phyloP scores from a whole-genome alignment of 2,797 vertebrate genomes.

The Lacerta agilis region DNA sequence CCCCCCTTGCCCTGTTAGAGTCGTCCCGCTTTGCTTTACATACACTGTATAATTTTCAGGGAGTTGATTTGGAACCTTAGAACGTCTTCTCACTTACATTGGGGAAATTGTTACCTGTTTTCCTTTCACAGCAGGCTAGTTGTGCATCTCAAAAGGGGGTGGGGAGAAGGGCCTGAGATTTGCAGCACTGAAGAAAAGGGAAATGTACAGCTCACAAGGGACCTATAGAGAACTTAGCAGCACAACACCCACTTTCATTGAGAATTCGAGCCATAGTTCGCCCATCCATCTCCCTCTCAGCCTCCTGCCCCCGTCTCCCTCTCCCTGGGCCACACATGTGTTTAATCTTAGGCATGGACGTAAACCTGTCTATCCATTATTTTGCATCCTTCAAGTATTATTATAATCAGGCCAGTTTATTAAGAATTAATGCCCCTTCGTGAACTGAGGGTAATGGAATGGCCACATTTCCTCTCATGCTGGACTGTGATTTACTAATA shows the following conservation, averaged over 20 bases:
- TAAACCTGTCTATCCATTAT: constrained; percentile 72
- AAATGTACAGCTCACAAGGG: constrained; percentile 5
- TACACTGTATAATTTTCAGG: neutral
- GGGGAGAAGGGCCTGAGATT: neutral
- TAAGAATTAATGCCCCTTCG: constrained; percentile 78
- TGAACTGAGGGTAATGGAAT: constrained; percentile 73
- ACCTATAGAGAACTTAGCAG: constrained; percentile 4
- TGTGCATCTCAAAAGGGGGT: neutral
- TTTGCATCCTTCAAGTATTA: constrained; percentile 71
- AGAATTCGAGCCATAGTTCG: constrained; percentile 22
- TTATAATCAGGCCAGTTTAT: constrained; percentile 72
- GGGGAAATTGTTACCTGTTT: neutral
- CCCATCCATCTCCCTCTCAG: constrained; percentile 1
- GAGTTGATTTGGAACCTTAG: constrained; percentile 5
- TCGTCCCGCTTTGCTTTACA: neutral
- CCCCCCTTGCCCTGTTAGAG: neutral
- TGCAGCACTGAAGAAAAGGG: constrained; percentile 24
- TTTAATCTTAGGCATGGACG: constrained; percentile 70
- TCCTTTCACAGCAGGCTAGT: neutral
- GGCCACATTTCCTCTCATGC: constrained; percentile 63
- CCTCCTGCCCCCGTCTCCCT: constrained; percentile 8
- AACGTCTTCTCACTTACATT: neutral
- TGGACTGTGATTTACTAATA: constrained; percentile 76
- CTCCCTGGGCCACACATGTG: constrained; percentile 51
- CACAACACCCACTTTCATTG: neutral